A percentile compares a stretch with the other conserved stretches of the same genome.
Evolutionary conservation across 1,140 invertebrate species (phyloP).

Genomic region (Zaprionus nigranus): DNA sequence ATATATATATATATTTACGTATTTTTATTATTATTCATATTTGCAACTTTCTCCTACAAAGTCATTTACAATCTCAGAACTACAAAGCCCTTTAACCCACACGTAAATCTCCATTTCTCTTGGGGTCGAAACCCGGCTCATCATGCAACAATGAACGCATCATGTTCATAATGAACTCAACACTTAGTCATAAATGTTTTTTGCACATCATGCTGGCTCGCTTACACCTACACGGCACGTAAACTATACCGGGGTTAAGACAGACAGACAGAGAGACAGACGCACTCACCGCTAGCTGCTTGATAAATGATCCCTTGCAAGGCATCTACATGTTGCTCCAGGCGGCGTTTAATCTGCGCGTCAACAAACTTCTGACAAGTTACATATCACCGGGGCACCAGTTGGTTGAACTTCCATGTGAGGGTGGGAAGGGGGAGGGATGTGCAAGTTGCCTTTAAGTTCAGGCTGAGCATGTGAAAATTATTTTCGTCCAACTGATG

Average conservation of each 20-base stretch:
- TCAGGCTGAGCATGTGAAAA: conserved; percentile 1
- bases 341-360: conserved; percentile 71
- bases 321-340: conserved; percentile 54
- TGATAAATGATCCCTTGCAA: conserved; percentile 69
- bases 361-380: conserved; percentile 79
- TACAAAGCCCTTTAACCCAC: neutral
- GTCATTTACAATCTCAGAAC: neutral
- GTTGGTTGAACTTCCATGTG: conserved; percentile 61
- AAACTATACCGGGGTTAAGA: neutral
- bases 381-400: conserved; percentile 74
- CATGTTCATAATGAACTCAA: conserved; percentile 23
- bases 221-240: conserved; percentile 28
- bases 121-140: neutral
- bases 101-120: neutral
- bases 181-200: conserved; percentile 29
- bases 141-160: conserved; percentile 5
- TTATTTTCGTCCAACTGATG: conserved; percentile 40
- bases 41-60: neutral
- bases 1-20: neutral
- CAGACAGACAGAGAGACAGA: conserved; percentile 54
- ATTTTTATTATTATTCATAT: neutral
- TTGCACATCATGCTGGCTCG: neutral
- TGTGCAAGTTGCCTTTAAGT: conserved; percentile 18
- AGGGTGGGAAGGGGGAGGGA: no score
- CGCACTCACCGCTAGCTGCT: conserved; percentile 40